Evolutionary conservation across 2,797 vertebrate genomes (phyloP).

Genomic region (Agapornis canus): DNA sequence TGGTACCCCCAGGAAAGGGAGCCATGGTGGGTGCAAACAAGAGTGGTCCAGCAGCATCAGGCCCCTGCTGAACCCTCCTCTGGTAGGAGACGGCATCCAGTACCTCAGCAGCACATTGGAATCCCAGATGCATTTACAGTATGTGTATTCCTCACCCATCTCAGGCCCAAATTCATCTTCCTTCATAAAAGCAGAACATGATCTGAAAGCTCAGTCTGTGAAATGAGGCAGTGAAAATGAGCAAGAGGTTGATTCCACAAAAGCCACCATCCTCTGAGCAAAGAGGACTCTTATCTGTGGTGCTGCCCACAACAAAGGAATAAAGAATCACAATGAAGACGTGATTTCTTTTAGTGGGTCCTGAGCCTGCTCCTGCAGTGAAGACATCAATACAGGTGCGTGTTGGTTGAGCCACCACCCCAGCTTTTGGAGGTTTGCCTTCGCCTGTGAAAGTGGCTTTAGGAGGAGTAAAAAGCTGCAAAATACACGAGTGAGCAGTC

Average conservation of each 20-base stretch:
- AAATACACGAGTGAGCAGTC: not conserved
- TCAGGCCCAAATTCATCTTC: not conserved
- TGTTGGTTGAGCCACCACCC: not conserved
- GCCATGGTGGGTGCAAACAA: accelerated
- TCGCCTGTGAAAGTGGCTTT: not conserved
- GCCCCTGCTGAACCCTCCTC: not conserved
- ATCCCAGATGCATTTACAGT: no score
- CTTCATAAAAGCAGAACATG: not conserved
- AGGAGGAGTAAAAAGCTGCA: not conserved
- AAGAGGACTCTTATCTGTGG: not conserved
- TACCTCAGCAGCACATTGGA: not conserved
- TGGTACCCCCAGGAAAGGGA: not conserved
- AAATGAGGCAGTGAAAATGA: not conserved
- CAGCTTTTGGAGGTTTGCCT: not conserved
- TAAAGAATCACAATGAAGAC: not conserved
- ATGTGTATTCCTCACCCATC: not conserved
- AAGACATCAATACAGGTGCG: not conserved
- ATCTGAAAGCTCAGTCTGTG: not conserved
- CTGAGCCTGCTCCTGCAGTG: not conserved
- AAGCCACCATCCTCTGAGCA: not conserved
- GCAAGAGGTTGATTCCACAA: not conserved
- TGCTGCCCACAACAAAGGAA: not conserved
- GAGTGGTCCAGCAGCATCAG: not conserved
- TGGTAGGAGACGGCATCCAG: accelerated
- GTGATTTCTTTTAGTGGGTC: not conserved